Evolutionary conservation across 2,113 vertebrate species (phyloP), one percentile per base, ranked within the genome.

Genomic region (Oenanthe oenanthe): DNA sequence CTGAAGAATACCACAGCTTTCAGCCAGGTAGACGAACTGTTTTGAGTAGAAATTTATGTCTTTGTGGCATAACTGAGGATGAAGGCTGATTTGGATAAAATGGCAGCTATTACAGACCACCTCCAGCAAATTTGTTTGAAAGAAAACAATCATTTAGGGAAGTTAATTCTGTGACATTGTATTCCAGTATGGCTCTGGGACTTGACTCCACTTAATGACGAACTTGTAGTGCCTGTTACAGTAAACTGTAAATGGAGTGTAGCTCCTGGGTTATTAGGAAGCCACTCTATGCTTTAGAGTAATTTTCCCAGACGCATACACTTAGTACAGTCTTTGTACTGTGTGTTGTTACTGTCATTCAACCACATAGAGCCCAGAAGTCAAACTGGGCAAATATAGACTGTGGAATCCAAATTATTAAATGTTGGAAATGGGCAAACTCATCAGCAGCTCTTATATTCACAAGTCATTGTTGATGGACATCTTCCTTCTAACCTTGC

Each of bases 171-270:
- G 56, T 57, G 20, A 63, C 8, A 31, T 19, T 14, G 15, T 36
- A 78, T 16, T 65, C 40, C 3, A 4, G 9, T 40, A 77, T 4
- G n/a, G 20, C 17, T 81, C 63, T 57, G 18, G 11, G 24, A 66
- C 45, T 48, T 2, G 0, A 74, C 31, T 63, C 47, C 17, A 47
- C 47, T 67, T 20, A 22, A 4, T 2, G 5, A 32, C 0, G 1
- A 74, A 74, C 3, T 48, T 9, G 26, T 60, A 84, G 32, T 20
- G 15, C 7, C 32, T 63, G 32, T 7, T 45, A 67, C 4, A 79
- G 25, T 42, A 71, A 85, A 85, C 7, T 29, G 13, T 3, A 42
- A 29, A 68, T 51, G 10, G 29, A 75, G 8, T 16, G 54, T 56
- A 65, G 22, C 8, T 73, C 85, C 40, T 51, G 15, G 14, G 6